A percentile compares a stretch with the other conserved stretches of the same genome.
phyloP scores from a whole-genome alignment of 2,113 vertebrate species.

The Xiphophorus hellerii region DNA sequence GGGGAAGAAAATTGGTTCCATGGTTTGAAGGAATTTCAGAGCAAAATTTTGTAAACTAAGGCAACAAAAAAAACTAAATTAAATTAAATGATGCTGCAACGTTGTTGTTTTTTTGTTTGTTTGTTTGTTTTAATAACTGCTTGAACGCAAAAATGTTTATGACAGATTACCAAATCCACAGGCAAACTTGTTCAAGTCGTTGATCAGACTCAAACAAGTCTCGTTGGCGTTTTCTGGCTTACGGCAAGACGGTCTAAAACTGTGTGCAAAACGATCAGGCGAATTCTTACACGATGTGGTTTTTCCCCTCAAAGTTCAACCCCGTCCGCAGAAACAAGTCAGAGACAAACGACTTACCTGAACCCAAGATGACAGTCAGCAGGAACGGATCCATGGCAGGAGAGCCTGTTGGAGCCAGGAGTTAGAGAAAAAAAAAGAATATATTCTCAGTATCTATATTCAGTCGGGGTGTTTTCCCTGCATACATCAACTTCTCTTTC shows the following conservation, averaged over 20 bases:
- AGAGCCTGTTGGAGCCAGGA: not conserved
- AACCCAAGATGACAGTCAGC: slow-evolving; percentile 35
- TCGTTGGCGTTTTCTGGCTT: not conserved
- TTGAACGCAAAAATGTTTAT: not conserved
- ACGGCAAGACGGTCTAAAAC: not conserved
- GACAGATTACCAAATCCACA: not conserved
- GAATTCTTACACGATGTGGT: not conserved
- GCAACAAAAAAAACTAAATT: no score
- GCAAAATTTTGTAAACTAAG: no score
- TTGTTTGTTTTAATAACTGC: no score
- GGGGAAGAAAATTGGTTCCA: no score
- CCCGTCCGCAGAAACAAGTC: not conserved
- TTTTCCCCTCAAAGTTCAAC: not conserved
- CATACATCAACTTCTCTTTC: not conserved
- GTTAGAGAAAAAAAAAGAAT: not conserved
- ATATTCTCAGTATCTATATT: no score
- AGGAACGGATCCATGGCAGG: slow-evolving; percentile 20
- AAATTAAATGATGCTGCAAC: no score
- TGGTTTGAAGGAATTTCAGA: no score
- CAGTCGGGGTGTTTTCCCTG: not conserved
- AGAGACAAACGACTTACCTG: slow-evolving; percentile 27
- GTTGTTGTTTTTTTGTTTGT: no score
- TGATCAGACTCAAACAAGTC: not conserved
- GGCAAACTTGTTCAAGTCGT: not conserved
- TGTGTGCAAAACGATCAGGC: not conserved